Conservation (phyloP, 2,888 invertebrate genomes). For the Ctenicera cuprea region DNA sequence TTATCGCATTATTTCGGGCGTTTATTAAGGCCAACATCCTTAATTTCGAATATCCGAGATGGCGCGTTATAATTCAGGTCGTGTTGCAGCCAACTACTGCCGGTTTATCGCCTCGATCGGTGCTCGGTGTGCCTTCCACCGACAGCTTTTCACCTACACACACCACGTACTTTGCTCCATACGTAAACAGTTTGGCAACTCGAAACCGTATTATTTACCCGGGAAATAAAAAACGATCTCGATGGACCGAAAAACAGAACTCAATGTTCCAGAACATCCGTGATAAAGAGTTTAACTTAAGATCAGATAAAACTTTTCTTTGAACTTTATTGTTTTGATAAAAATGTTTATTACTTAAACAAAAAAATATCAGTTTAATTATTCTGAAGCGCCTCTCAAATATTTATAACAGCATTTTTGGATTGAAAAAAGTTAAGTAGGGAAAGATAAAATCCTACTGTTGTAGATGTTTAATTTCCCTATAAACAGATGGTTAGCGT, state of each 20-base stretch:
- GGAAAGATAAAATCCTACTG: too few species aligned
- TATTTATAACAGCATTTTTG: too few species aligned
- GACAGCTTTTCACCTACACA: conserved; percentile 44
- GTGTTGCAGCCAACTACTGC: conserved; percentile 42
- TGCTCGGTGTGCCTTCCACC: conserved; percentile 29
- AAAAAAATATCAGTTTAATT: too few species aligned
- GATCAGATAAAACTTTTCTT: background rate
- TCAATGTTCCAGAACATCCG: conserved; percentile 20
- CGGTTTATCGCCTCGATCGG: conserved; percentile 47
- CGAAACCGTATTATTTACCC: conserved; percentile 39
- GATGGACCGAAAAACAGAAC: conserved; percentile 3
- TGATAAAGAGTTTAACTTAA: conserved; percentile 4
- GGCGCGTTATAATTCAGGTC: conserved; percentile 40
- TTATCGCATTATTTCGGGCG: conserved; percentile 17
- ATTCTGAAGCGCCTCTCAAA: too few species aligned
- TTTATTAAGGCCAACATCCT: conserved; percentile 29
- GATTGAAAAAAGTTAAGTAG: too few species aligned
- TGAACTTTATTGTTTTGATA: background rate
- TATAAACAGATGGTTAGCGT: too few species aligned
- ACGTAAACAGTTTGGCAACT: conserved; percentile 47
- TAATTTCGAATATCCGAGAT: conserved; percentile 36
- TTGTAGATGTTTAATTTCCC: too few species aligned
- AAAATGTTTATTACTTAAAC: too few species aligned
- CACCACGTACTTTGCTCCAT: conserved; percentile 46
- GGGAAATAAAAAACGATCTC: conserved; percentile 38